Percentiles rank a stretch among this genome's conserved stretches.
Conservation (phyloP, 2,113 vertebrate species). For the Leucosticte australis region DNA sequence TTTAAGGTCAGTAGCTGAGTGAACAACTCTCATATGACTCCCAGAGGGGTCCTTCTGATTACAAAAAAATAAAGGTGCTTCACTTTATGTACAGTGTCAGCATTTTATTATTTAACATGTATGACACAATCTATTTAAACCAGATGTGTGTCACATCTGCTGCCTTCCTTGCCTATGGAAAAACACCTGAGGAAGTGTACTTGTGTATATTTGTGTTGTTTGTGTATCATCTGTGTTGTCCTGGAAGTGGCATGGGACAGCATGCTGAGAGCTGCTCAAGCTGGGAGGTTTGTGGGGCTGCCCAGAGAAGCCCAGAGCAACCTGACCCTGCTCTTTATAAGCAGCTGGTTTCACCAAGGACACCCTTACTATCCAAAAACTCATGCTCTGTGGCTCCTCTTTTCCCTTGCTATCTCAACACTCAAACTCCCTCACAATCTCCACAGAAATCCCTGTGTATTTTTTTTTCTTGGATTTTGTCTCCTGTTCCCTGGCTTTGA, state of each 20-base stretch:
- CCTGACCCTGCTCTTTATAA: not conserved
- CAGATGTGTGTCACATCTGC: not conserved
- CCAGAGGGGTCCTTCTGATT: not conserved
- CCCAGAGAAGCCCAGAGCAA: not conserved
- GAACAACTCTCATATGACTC: not conserved
- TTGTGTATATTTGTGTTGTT: not conserved
- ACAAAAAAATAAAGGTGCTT: not conserved
- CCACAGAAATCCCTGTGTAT: not conserved
- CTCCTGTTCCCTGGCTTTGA: not conserved
- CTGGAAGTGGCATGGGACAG: not conserved
- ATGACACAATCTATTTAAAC: not conserved
- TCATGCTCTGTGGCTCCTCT: not conserved
- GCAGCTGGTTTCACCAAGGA: not conserved
- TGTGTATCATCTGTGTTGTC: not conserved
- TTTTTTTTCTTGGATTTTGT: not conserved
- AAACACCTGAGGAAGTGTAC: not conserved
- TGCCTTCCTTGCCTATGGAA: not conserved
- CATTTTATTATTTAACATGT: not conserved
- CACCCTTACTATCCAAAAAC: not conserved
- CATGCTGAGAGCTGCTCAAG: not conserved
- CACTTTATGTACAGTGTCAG: not conserved
- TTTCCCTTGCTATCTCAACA: fast-evolving
- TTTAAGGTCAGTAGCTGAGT: not conserved
- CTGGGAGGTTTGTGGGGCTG: not conserved
- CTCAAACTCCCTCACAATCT: not conserved